These are phyloP conservation scores for Picathartes gymnocephalus DNA, from an alignment of 2,113 vertebrate species.

Conservation along the genomic window DNA sequence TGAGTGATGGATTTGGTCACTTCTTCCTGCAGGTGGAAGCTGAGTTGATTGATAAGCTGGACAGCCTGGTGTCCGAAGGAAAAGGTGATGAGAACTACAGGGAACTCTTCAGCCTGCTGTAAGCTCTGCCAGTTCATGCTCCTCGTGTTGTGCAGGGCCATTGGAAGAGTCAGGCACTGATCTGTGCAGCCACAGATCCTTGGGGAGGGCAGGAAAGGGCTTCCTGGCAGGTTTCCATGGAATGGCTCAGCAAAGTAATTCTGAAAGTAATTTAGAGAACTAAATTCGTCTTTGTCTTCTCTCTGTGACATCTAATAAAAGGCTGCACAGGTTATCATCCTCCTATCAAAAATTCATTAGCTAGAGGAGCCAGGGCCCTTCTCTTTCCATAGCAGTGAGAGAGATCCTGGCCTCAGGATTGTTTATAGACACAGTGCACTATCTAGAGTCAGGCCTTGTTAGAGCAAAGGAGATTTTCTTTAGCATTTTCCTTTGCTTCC, in stretches of 20 bases:
- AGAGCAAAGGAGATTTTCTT: neutral
- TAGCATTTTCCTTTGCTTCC: neutral
- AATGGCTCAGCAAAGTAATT: neutral
- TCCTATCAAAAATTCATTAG: neutral
- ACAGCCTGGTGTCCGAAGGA: constrained; percentile 94
- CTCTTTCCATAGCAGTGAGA: neutral
- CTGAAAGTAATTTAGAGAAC: neutral
- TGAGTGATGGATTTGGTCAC: neutral
- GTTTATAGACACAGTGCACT: neutral
- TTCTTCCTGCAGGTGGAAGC: constrained; percentile 86
- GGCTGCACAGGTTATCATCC: neutral
- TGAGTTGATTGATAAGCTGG: constrained; percentile 94
- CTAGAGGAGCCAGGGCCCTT: neutral
- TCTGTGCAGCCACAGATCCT: neutral
- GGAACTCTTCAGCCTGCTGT: constrained; percentile 95
- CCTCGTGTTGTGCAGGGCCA: neutral
- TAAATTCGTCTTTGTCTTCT: neutral
- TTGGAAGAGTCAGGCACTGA: neutral
- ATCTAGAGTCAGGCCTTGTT: neutral
- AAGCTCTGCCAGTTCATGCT: constrained; percentile 63
- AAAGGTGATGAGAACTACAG: constrained; percentile 97
- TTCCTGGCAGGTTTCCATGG: neutral
- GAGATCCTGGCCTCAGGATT: neutral
- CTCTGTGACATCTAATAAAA: neutral
- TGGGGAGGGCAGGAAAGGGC: neutral